Evolutionary conservation across 1,140 invertebrate species (phyloP).

Genomic region (Luehdorfia chinensis): DNA sequence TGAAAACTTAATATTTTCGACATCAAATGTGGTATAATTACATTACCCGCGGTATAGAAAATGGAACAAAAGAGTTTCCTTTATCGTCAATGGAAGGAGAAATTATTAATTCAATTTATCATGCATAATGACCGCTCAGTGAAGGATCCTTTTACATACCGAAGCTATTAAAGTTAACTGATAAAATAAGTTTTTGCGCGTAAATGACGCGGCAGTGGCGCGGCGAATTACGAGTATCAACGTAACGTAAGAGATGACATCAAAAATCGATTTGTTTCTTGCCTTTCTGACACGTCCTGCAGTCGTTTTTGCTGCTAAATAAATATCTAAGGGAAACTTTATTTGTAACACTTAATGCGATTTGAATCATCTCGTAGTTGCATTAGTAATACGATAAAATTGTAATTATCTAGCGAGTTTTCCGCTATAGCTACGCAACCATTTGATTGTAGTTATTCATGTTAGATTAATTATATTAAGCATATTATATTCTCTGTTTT

Average conservation of each 20-base stretch:
- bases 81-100: constrained; percentile 12
- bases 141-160: constrained; percentile 31
- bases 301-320: constrained; percentile 33
- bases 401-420: no score
- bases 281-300: constrained; percentile 29
- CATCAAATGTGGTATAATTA: constrained; percentile 2
- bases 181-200: constrained; percentile 41
- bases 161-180: constrained; percentile 38
- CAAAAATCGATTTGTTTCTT: constrained; percentile 68
- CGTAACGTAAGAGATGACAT: constrained; percentile 44
- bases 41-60: not conserved
- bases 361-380: constrained; percentile 17
- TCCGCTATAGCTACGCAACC: no score
- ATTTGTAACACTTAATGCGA: constrained; percentile 7
- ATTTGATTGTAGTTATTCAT: no score
- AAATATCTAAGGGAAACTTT: constrained; percentile 34
- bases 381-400: constrained; percentile 38
- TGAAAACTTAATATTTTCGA: not conserved
- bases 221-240: constrained; percentile 52
- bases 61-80: constrained; percentile 12
- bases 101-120: constrained; percentile 37
- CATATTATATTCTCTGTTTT: no score
- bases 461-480: no score
- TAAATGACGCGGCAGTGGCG: constrained; percentile 33
- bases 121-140: constrained; percentile 32